Conservation (phyloP, 2,113 vertebrate species). For the Apaloderma vittatum region DNA sequence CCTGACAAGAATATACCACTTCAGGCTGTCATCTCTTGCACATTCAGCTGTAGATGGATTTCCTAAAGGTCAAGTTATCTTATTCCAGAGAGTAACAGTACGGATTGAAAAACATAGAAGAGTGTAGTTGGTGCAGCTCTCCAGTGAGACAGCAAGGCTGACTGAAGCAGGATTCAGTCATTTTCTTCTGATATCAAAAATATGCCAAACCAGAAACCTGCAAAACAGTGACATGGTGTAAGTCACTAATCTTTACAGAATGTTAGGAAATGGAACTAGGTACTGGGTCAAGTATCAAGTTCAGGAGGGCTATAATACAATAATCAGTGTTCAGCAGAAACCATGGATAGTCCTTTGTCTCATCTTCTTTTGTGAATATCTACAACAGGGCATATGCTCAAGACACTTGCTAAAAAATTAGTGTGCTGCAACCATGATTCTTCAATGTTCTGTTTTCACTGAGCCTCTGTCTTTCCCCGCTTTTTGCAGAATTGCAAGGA, state of each 20-base stretch:
- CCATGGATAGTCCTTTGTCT: background rate
- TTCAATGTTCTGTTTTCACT: background rate
- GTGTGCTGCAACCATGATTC: background rate
- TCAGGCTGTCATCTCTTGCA: slow-evolving; percentile 22
- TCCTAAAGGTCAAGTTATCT: slow-evolving; percentile 49
- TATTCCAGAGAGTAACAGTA: background rate
- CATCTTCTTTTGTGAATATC: background rate
- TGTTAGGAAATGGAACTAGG: background rate
- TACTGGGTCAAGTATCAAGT: background rate
- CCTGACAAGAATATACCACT: background rate
- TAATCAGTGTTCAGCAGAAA: background rate
- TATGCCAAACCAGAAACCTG: background rate
- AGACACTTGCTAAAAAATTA: background rate
- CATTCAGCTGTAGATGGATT: slow-evolving; percentile 11
- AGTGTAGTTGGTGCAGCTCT: background rate
- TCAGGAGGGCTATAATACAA: background rate
- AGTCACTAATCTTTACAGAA: background rate
- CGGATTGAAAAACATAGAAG: background rate
- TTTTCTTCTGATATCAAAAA: slow-evolving; percentile 29
- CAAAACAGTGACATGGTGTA: background rate
- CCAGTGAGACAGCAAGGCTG: background rate
- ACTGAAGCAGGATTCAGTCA: slow-evolving; percentile 30
- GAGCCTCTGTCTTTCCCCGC: background rate
- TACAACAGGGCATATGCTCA: background rate
- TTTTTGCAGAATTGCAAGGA: background rate